Evolutionary conservation across 2,113 vertebrate species (phyloP).

Genomic region (Delphinapterus leucas): DNA sequence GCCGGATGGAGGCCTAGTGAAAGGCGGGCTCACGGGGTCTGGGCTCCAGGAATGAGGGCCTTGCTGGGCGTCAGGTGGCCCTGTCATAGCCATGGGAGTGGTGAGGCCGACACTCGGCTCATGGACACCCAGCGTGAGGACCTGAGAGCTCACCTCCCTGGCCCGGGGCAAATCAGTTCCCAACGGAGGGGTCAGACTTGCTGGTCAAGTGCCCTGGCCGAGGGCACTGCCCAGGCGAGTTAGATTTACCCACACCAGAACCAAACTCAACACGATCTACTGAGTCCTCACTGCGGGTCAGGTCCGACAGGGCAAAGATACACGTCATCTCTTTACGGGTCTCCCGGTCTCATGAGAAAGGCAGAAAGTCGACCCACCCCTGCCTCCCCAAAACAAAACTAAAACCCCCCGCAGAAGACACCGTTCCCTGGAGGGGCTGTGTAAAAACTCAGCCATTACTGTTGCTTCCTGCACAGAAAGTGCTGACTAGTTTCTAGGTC

Average conservation of each 20-base stretch:
- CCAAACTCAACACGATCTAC: neutral
- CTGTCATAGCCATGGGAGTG: accelerated
- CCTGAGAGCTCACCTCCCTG: neutral
- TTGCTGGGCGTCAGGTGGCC: neutral
- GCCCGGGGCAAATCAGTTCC: neutral
- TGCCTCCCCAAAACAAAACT: neutral
- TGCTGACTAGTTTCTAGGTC: neutral
- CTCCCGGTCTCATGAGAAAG: neutral
- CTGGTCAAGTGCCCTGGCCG: neutral
- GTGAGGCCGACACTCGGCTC: accelerated
- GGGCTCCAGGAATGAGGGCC: neutral
- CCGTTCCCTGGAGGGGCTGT: neutral
- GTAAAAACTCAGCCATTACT: neutral
- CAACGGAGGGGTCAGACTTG: neutral
- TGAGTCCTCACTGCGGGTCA: neutral
- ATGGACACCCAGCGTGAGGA: accelerated
- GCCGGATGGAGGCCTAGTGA: neutral
- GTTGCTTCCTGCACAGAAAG: neutral
- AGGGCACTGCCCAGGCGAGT: neutral
- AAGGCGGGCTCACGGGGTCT: neutral
- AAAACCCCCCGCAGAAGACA: neutral
- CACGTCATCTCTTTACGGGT: accelerated
- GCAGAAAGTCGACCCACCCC: neutral
- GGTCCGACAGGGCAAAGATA: accelerated
- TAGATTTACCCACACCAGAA: neutral